These are phyloP conservation scores for Cryptus armator DNA, from an alignment of 2,888 invertebrate species.

Conservation along the genomic window DNA sequence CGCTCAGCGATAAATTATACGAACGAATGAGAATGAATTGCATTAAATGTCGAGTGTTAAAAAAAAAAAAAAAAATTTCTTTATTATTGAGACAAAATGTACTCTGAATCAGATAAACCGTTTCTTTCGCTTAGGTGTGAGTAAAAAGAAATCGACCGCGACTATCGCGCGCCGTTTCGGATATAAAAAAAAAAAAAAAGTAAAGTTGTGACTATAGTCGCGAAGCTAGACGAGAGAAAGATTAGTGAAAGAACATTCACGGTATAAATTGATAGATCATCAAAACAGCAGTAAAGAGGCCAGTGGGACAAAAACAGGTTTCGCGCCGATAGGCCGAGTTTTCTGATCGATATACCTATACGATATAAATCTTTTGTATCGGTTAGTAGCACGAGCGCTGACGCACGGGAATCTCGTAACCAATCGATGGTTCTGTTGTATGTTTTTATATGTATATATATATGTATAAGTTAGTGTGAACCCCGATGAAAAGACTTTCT, in stretches of 20 bases:
- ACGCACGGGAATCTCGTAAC: conserved; percentile 51
- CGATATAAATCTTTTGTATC: conserved; percentile 45
- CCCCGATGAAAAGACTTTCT: conserved; percentile 53
- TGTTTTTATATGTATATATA: conserved; percentile 14
- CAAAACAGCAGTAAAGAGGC: conserved; percentile 61
- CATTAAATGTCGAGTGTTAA: background rate
- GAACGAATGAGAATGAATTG: background rate
- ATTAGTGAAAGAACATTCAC: conserved; percentile 31
- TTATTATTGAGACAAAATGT: background rate
- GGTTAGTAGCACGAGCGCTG: conserved; percentile 42
- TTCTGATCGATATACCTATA: conserved; percentile 6
- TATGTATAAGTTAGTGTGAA: conserved; percentile 1
- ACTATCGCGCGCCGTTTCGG: background rate
- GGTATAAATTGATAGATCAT: conserved; percentile 48
- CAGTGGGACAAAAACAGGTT: conserved; percentile 59
- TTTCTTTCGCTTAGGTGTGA: background rate
- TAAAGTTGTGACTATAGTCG: background rate
- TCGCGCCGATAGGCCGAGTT: conserved; percentile 31
- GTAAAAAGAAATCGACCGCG: background rate
- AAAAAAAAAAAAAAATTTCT: background rate
- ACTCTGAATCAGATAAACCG: background rate
- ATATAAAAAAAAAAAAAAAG: background rate
- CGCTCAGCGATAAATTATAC: background rate
- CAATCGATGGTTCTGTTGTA: conserved; percentile 36
- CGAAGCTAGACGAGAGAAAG: conserved; percentile 3